These are phyloP conservation scores for Stictonetta naevosa DNA, from an alignment of 2,113 vertebrate genomes.

Conservation along the genomic window DNA sequence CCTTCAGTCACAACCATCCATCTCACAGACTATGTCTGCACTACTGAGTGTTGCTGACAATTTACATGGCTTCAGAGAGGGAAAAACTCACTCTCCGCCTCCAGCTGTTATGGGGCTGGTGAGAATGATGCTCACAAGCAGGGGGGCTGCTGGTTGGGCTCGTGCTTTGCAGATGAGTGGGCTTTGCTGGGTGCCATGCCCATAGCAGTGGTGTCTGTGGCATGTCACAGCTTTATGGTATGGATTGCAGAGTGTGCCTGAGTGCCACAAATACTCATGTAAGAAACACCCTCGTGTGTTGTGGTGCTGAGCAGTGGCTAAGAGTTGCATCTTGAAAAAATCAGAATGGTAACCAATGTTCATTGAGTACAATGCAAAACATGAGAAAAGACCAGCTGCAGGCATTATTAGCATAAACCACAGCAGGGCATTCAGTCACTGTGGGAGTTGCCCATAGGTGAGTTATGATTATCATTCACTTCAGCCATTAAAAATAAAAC, in stretches of 20 bases:
- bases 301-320: not conserved
- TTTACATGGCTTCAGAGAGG: not conserved
- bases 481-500: not conserved
- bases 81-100: not conserved
- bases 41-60: not conserved
- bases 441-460: not conserved
- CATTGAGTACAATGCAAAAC: not conserved
- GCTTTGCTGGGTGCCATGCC: not conserved
- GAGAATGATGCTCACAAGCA: not conserved
- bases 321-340: not conserved
- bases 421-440: not conserved
- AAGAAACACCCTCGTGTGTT: not conserved
- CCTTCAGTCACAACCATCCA: not conserved
- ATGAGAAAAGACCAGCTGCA: not conserved
- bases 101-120: not conserved
- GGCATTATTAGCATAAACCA: not conserved
- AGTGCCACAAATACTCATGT: accelerated
- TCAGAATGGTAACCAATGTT: not conserved
- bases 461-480: not conserved
- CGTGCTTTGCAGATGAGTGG: accelerated
- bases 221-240: not conserved
- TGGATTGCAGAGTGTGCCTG: not conserved
- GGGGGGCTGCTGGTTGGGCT: not conserved
- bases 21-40: not conserved
- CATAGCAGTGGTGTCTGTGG: accelerated